Evolutionary conservation across 2,888 invertebrate genomes (phyloP).

Genomic region (Scaptomyza tumidula): DNA sequence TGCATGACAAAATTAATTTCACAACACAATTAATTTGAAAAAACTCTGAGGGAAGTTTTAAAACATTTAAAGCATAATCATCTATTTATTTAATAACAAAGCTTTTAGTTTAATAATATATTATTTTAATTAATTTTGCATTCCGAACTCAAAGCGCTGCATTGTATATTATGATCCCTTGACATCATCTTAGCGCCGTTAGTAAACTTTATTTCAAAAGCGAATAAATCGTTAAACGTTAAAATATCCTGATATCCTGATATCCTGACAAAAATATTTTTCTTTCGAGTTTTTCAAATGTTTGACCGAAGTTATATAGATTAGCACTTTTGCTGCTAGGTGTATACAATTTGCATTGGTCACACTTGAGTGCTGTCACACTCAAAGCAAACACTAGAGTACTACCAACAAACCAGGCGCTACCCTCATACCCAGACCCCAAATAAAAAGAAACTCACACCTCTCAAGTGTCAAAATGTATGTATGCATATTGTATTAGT

Average conservation of each 20-base stretch:
- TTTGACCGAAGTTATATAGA: not conserved
- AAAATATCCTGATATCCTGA: no score
- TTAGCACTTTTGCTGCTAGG: not conserved
- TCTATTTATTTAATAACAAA: no score
- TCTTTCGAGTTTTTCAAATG: not conserved
- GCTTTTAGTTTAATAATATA: no score
- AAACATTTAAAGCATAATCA: no score
- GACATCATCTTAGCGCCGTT: no score
- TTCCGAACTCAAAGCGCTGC: no score
- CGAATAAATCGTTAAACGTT: no score
- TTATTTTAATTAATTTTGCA: no score
- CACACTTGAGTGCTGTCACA: conserved; percentile 22
- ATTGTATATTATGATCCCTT: no score
- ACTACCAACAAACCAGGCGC: conserved; percentile 22
- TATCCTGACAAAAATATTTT: not conserved
- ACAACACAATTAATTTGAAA: not conserved
- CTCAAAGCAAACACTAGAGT: conserved; percentile 21
- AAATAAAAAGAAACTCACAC: conserved; percentile 45
- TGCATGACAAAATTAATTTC: no score
- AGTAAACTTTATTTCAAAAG: no score
- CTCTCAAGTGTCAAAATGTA: conserved; percentile 20
- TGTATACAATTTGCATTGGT: conserved; percentile 14
- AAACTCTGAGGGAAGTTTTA: no score
- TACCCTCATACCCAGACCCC: conserved; percentile 13
- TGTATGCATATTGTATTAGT: conserved; percentile 29